Percentiles rank a stretch among this genome's conserved stretches.
Conservation (phyloP, 2,113 vertebrate species). For the Formicarius rufipectus region DNA sequence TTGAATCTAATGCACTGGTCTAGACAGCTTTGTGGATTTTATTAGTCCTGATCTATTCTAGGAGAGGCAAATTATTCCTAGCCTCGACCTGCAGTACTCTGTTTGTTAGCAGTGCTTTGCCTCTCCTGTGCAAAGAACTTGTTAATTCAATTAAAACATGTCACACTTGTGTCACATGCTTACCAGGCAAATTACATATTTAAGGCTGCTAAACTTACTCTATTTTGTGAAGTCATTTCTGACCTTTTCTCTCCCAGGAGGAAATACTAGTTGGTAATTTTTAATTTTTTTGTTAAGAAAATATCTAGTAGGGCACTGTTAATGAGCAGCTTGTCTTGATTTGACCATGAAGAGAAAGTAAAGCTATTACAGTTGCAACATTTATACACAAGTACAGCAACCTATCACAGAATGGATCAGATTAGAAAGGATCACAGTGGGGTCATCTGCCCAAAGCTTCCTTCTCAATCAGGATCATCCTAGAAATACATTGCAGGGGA, state of each 20-base stretch:
- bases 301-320: not conserved
- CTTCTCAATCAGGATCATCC: not conserved
- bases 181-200: not conserved
- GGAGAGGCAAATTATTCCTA: not conserved
- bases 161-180: not conserved
- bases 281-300: not conserved
- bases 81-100: not conserved
- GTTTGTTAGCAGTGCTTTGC: not conserved
- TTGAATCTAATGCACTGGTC: not conserved
- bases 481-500: not conserved
- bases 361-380: not conserved
- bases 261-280: not conserved
- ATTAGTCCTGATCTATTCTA: not conserved
- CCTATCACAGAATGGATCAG: rapidly evolving
- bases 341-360: not conserved
- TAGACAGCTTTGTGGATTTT: not conserved
- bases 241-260: not conserved
- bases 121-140: not conserved
- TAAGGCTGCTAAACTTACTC: not conserved
- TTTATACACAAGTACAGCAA: not conserved
- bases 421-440: not conserved
- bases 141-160: not conserved
- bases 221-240: not conserved
- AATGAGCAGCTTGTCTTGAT: not conserved
- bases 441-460: not conserved